Conservation (phyloP, 1,140 invertebrate genomes). For the Araneus ventricosus region DNA sequence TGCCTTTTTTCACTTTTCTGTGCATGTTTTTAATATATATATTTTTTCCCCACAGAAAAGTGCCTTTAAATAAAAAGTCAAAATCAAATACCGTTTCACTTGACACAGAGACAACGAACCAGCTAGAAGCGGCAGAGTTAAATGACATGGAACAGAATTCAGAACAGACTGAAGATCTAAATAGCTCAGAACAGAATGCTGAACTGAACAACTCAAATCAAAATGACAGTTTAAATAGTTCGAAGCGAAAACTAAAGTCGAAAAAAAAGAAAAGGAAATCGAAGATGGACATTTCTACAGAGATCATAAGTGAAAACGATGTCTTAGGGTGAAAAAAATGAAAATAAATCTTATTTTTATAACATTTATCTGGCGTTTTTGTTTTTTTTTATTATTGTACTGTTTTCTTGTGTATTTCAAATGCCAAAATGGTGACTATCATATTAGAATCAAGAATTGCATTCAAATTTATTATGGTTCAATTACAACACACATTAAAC, state of each 20-base stretch:
- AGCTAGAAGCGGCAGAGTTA: background rate
- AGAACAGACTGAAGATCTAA: background rate
- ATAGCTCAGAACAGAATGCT: background rate
- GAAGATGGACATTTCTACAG: background rate
- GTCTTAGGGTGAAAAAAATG: background rate
- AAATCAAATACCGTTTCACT: background rate
- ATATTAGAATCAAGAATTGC: too few species aligned
- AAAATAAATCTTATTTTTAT: background rate
- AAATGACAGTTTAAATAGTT: background rate
- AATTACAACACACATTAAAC: too few species aligned
- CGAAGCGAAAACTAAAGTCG: background rate
- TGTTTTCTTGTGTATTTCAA: too few species aligned
- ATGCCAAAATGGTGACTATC: too few species aligned
- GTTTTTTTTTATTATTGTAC: too few species aligned
- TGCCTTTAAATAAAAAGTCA: background rate
- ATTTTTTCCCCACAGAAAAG: background rate
- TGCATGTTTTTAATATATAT: too few species aligned
- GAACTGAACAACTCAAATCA: background rate
- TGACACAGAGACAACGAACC: background rate
- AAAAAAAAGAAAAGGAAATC: constrained; percentile 6
- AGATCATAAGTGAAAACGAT: background rate
- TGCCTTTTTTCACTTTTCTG: too few species aligned
- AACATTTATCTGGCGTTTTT: background rate
- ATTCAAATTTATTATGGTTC: too few species aligned
- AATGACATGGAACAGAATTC: background rate